A percentile compares a stretch with the other conserved stretches of the same genome.
Evolutionary conservation across 37 sponge, comb jelly and placozoan species (phyloP).

Genomic region (Crambe crambe): DNA sequence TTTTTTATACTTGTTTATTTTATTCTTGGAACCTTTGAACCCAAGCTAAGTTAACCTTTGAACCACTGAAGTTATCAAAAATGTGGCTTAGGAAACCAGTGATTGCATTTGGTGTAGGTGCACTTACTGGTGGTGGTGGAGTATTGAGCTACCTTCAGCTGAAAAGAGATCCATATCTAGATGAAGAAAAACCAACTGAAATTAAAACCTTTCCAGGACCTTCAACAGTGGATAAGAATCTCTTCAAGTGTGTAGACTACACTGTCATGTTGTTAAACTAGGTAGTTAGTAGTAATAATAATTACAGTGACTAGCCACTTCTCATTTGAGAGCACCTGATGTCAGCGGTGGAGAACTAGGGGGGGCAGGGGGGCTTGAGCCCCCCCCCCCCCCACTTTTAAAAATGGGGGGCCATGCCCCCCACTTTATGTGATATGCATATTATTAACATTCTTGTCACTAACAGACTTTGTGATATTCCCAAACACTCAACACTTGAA

Average conservation of each 20-base stretch:
- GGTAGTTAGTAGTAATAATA: not conserved
- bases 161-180: too few species aligned
- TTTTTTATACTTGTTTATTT: too few species aligned
- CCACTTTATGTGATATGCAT: not conserved
- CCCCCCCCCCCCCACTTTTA: not conserved
- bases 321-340: not conserved
- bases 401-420: not conserved
- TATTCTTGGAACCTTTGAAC: too few species aligned
- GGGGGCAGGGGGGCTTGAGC: too few species aligned
- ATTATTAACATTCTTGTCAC: too few species aligned
- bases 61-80: too few species aligned
- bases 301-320: not conserved
- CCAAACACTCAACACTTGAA: too few species aligned
- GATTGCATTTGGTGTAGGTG: constrained; percentile 8
- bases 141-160: not conserved
- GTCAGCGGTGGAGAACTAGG: too few species aligned
- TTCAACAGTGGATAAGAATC: too few species aligned
- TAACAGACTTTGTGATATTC: too few species aligned
- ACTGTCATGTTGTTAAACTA: not conserved
- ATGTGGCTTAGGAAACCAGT: too few species aligned
- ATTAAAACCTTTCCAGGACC: not conserved
- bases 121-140: not conserved
- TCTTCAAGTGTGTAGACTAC: not conserved
- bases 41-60: too few species aligned
- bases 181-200: not conserved